Conservation (phyloP, 2,888 invertebrate species). For the Lottia scabra region DNA sequence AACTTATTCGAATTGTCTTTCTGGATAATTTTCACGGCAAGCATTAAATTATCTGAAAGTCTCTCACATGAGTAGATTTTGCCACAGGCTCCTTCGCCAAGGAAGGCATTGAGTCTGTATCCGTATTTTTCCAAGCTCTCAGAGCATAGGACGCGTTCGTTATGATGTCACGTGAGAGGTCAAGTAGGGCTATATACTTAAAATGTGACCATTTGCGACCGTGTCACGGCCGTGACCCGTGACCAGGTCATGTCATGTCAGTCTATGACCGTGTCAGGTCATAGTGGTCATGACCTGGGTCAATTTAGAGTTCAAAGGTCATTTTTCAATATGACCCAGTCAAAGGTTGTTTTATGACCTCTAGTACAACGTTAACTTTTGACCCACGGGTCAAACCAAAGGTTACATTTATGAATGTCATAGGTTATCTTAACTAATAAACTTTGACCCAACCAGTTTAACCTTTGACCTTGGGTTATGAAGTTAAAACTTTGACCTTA, state of each 20-base stretch:
- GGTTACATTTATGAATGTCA: too few species aligned
- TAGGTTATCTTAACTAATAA: too few species aligned
- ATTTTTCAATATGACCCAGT: neutral
- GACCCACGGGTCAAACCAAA: neutral
- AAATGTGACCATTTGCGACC: neutral
- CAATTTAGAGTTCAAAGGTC: too few species aligned
- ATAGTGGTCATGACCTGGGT: too few species aligned
- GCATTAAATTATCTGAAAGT: neutral
- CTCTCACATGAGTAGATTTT: neutral
- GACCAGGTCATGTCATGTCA: neutral
- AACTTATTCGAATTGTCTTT: neutral
- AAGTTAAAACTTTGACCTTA: neutral
- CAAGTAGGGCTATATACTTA: neutral
- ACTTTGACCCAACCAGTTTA: too few species aligned
- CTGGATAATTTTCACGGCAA: neutral
- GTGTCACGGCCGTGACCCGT: neutral
- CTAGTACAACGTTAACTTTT: neutral
- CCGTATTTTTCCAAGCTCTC: neutral
- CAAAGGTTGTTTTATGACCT: neutral
- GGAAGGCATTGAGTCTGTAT: neutral
- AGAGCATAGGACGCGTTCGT: neutral
- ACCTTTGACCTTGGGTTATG: too few species aligned
- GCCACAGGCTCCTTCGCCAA: conserved; percentile 2
- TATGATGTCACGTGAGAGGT: neutral
- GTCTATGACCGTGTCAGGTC: too few species aligned